Evolutionary conservation across 2,797 vertebrate genomes (phyloP).

Genomic region (Acanthiza pusilla): DNA sequence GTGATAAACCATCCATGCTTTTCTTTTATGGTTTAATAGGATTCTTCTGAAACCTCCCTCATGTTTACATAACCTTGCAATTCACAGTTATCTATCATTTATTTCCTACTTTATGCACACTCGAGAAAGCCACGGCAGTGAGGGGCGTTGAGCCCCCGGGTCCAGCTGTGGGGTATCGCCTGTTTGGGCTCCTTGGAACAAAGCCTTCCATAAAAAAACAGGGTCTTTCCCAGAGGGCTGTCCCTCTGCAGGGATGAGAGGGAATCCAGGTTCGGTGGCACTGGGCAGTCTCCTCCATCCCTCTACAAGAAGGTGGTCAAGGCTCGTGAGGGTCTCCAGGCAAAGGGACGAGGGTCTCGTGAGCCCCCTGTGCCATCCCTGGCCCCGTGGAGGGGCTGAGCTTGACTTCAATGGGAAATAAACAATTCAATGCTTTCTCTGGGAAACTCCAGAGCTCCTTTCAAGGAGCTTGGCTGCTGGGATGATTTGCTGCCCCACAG

Average conservation of each 20-base stretch:
- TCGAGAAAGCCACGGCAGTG: not conserved
- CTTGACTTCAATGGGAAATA: not conserved
- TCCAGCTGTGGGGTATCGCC: rapidly evolving
- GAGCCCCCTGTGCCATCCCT: not conserved
- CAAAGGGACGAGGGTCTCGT: rapidly evolving
- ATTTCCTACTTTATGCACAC: not conserved
- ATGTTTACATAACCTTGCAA: slow-evolving; percentile 61
- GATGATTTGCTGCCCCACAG: not conserved
- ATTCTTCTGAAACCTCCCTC: slow-evolving; percentile 30
- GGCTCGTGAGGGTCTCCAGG: rapidly evolving
- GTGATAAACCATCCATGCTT: slow-evolving; percentile 60
- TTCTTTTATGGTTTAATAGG: slow-evolving; percentile 59
- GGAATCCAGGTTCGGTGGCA: too few relatives aligned
- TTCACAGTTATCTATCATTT: slow-evolving; percentile 60
- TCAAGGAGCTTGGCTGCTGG: not conserved
- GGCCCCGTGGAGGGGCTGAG: rapidly evolving
- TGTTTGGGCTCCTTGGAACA: rapidly evolving
- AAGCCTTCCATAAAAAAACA: not conserved
- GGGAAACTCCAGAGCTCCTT: not conserved
- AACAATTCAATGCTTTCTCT: not conserved
- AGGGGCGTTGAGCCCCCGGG: rapidly evolving
- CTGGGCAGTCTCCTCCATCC: rapidly evolving
- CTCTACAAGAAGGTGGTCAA: rapidly evolving
- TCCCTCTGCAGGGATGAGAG: not conserved
- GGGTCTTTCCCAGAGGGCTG: too few relatives aligned